Conservation (phyloP, 2,888 invertebrate species). For the Chaitophorus viminalis region DNA sequence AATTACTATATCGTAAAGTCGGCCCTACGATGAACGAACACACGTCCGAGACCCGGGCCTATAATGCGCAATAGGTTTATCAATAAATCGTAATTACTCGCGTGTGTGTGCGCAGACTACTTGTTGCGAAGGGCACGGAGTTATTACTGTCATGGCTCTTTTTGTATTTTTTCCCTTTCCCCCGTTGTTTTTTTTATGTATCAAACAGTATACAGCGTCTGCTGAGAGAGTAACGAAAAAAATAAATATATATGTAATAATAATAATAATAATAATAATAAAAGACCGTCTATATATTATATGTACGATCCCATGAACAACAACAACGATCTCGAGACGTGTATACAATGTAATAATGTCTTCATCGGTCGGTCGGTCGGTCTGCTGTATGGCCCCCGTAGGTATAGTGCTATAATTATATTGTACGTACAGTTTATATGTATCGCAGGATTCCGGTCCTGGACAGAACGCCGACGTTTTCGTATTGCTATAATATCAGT, state of each 20-base stretch:
- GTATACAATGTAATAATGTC: conserved; percentile 26
- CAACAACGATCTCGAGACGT: conserved; percentile 1
- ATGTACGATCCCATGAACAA: conserved; percentile 5
- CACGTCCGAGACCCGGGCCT: neutral
- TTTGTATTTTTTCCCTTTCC: neutral
- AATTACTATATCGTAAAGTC: neutral
- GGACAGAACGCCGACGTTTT: neutral
- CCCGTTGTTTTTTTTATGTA: neutral
- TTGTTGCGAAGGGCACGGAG: conserved; percentile 30
- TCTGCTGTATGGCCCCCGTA: neutral
- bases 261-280: conserved; percentile 34
- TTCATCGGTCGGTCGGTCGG: conserved; percentile 5
- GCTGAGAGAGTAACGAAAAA: neutral
- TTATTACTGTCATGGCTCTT: neutral
- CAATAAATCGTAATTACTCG: conserved; percentile 37
- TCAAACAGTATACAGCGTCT: neutral
- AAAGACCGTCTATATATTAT: neutral
- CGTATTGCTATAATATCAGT: neutral
- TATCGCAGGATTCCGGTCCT: conserved; percentile 35
- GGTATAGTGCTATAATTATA: conserved; percentile 23
- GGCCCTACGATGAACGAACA: neutral
- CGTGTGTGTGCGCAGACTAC: neutral
- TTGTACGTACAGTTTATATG: neutral
- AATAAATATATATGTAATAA: neutral
- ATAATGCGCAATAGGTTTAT: neutral